A percentile compares a stretch with the other conserved stretches of the same genome.
Conservation (phyloP, 1,140 invertebrate genomes). For the Paraescarpia echinospica region DNA sequence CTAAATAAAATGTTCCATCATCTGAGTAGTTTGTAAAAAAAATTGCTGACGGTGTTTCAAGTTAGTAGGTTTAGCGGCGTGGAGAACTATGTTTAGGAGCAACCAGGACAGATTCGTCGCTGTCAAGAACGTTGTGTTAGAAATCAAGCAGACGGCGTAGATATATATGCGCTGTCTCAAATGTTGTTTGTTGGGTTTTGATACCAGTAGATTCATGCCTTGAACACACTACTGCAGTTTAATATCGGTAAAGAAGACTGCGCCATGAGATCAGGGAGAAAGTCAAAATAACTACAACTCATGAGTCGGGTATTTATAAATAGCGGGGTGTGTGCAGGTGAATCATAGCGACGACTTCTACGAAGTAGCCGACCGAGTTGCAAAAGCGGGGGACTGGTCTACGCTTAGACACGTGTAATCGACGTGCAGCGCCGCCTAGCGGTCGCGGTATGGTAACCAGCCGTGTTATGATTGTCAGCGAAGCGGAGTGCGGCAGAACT, state of each 20-base stretch:
- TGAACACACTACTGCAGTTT: background rate
- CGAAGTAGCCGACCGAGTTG: background rate
- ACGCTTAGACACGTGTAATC: background rate
- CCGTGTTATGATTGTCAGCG: background rate
- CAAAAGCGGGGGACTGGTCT: background rate
- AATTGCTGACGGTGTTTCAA: background rate
- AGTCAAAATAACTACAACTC: background rate
- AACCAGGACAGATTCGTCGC: background rate
- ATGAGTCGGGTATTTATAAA: background rate
- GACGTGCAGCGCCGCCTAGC: background rate
- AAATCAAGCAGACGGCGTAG: background rate
- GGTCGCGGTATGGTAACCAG: background rate
- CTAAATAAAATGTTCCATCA: background rate
- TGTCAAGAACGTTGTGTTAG: background rate
- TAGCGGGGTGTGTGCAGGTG: background rate
- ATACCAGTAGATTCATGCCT: background rate
- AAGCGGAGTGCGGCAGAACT: background rate
- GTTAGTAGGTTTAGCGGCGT: background rate
- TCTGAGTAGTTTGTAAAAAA: background rate
- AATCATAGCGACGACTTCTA: background rate
- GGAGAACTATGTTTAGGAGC: background rate
- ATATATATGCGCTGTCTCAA: background rate
- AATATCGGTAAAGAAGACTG: background rate
- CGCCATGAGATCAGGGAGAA: background rate
- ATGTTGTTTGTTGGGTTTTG: background rate